Conservation (phyloP, 2,888 invertebrate species). For the Halictus ligatus region DNA sequence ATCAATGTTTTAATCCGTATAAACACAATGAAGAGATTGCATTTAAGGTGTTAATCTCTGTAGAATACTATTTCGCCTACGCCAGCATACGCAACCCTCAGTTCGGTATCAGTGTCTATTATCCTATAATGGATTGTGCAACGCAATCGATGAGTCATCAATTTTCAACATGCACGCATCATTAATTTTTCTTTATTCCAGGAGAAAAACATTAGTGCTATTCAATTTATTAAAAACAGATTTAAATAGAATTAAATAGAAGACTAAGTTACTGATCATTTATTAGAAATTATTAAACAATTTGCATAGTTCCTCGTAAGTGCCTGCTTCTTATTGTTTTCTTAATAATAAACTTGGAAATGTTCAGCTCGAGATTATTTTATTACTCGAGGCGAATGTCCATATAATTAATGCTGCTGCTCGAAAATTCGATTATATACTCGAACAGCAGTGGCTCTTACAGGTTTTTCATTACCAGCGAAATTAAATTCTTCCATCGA, state of each 20-base stretch:
- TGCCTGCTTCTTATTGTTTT: background rate
- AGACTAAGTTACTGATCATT: too few relatives aligned
- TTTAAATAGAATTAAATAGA: background rate
- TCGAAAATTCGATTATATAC: constrained; percentile 20
- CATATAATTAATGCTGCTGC: constrained; percentile 14
- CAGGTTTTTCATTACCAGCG: constrained; percentile 17
- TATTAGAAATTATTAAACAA: too few relatives aligned
- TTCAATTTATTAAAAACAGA: background rate
- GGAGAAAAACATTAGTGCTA: background rate
- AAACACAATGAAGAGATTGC: constrained; percentile 11
- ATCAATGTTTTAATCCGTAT: constrained; percentile 30
- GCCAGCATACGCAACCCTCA: constrained; percentile 31
- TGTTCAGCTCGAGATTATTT: background rate
- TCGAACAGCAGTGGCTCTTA: constrained; percentile 12
- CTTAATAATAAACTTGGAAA: background rate
- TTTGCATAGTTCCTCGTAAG: too few relatives aligned
- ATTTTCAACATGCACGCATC: background rate
- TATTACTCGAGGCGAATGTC: background rate
- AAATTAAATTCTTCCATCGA: constrained; percentile 14
- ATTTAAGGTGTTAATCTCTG: constrained; percentile 19
- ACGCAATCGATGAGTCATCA: constrained; percentile 8
- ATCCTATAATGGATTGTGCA: constrained; percentile 17
- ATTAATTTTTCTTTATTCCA: background rate
- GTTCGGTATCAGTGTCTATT: background rate
- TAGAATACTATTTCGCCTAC: constrained; percentile 37